Base-by-base conservation (phyloP, 2,888 invertebrate species). In the Harpalus rubripes region DNA sequence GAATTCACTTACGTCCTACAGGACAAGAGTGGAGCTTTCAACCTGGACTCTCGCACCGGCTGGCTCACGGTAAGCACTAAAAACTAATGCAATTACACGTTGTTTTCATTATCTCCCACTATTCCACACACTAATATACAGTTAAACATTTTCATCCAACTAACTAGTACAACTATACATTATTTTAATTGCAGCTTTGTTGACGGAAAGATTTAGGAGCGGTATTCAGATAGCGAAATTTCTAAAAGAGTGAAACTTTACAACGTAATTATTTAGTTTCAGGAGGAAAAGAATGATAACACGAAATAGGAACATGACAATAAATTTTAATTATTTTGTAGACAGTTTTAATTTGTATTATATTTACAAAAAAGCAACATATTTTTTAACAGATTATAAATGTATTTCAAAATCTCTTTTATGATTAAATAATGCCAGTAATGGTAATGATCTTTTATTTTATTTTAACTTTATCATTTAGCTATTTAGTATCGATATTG, bases 1-100 rank as follows among this genome's bases (percentile, higher is more conserved):
- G 96, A 96, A 88, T 98, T 98, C 88, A 93, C 93, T 0, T 98
- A 96, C 90, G 95, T 95, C 87, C 92, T 97, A 2, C 94, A 94
- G 56, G 96, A 96, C 88, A 93, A 94, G 0, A 94, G 93, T 16
- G 95, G 95, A 1, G 97, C 97, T 0, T 97, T 97, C 89, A 93
- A 94, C 5, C 95, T 97, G 78, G 96, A 97, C 85, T 93, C 95
- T 0, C 92, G 94, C 87, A 94, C 95, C 7, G 98, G 97, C 0
- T 97, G 97, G 97, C 93, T 98, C 16, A 97, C 96, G 12, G 97
- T 98, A 12, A 93, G 94, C 65, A 80, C 41, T 52, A 52, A 52
- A 68, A 16, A 61, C 39, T 22, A 22, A 79, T 79, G 79, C 41
- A 65, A 63, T 85, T 79, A 65, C 26, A 39, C 41, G 39, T 58